These are phyloP conservation scores for Atrichornis clamosus DNA, from an alignment of 2,113 vertebrate species.

Conservation along the genomic window DNA sequence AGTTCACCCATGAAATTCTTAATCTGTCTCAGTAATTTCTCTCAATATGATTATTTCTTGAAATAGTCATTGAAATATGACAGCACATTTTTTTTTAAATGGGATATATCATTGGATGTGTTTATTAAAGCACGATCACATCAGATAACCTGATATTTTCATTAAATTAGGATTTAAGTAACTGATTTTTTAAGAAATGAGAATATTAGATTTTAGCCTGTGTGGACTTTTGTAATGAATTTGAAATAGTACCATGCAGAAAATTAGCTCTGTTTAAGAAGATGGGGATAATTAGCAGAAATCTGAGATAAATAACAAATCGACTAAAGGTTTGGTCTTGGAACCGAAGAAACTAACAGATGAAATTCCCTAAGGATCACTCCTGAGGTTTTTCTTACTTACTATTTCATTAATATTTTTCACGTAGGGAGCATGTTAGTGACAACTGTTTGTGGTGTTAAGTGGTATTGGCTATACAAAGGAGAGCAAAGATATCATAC, in stretches of 20 bases:
- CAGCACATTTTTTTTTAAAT: not conserved
- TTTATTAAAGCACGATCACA: not conserved
- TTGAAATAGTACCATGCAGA: not conserved
- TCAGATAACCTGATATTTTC: not conserved
- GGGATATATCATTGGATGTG: not conserved
- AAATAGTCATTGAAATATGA: not conserved
- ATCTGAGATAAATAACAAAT: not conserved
- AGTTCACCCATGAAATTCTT: not conserved
- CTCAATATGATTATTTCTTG: not conserved
- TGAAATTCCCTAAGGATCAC: not conserved
- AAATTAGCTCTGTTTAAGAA: not conserved
- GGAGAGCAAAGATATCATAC: not conserved
- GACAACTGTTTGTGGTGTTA: not conserved
- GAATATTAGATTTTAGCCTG: not conserved
- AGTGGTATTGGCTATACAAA: not conserved
- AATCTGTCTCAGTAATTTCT: not conserved
- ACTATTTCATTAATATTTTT: not conserved
- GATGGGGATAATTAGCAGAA: not conserved
- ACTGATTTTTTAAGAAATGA: not conserved
- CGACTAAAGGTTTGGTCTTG: not conserved
- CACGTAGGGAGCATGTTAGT: not conserved
- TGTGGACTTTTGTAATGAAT: not conserved
- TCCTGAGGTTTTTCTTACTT: not conserved
- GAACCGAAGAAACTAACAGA: not conserved
- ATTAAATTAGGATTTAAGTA: not conserved